Base-by-base conservation (phyloP, 2,888 invertebrate species). In the Halictus ligatus region DNA sequence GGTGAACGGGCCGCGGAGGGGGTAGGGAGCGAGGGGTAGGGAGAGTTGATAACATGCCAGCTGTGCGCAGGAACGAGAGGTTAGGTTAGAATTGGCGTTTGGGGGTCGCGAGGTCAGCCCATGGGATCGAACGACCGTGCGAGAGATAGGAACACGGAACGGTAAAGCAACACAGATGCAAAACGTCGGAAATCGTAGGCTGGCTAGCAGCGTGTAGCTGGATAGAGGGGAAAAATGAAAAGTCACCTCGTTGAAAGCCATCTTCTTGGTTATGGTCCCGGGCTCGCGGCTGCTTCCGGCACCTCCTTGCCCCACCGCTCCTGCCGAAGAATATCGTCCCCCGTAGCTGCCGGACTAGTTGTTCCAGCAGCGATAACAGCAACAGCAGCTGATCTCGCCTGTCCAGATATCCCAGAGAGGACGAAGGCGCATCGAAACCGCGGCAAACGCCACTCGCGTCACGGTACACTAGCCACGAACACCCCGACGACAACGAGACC, bases 181-280 rank as follows among this genome's bases (percentile, higher is more conserved):
- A 35, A 69, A 69, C 10, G 21, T 21, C 10, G 29, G 10, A 18
- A 1, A 21, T 40, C 18, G 35, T 21, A 29, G 21, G 67, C 7
- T 8, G 18, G 67, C 1, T 54, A 8, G 54, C n/a, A n/a, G 54
- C 8, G 21, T 54, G 58, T n/a, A 21, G 58, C 0, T 2, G 8
- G 54, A 21, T 3, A 54, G 21, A 58, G 10, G 69, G 12, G 21
- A 40, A 40, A 69, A 40, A 10, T 40, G 40, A 40, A 46, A 48
- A 83, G 96, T 96, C 95, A 97, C 97, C 97, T 97, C 97, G 97
- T 97, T 97, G 97, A 97, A 97, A 97, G 97, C 97, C 97, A 97
- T 97, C 94, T 95, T 95, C 93, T 94, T 94, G 91, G 94, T 92
- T 95, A 94, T 92, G 93, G 92, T 94, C 93, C 94, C 93, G 93